Evolutionary conservation across 1,140 invertebrate genomes (phyloP).

Genomic region (Phymastichus coffea): DNA sequence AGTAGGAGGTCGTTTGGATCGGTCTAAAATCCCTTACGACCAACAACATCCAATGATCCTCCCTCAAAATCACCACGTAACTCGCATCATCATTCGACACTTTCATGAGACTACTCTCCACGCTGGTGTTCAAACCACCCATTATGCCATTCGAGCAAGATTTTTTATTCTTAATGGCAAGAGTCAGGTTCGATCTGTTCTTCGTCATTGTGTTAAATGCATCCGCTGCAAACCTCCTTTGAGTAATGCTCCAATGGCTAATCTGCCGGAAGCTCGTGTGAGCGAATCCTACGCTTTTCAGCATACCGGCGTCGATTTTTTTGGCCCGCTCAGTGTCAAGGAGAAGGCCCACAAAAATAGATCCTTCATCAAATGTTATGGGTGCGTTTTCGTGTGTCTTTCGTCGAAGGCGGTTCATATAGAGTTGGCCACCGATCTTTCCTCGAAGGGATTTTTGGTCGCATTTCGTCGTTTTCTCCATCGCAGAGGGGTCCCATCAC

Average conservation of each 20-base stretch:
- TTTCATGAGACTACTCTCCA: too few relatives aligned
- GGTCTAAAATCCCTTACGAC: conserved; percentile 32
- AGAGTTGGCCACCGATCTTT: conserved; percentile 37
- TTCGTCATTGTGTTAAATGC: conserved; percentile 27
- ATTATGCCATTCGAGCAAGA: too few relatives aligned
- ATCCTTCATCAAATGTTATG: conserved; percentile 24
- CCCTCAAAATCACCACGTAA: conserved; percentile 26
- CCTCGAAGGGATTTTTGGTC: conserved; percentile 35
- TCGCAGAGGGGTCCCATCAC: conserved; percentile 27
- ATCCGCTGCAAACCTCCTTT: conserved; percentile 4
- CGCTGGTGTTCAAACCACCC: too few relatives aligned
- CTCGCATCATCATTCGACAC: conserved; percentile 17
- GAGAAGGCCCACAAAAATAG: too few relatives aligned
- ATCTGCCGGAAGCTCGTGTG: conserved; percentile 13
- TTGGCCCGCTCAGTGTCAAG: conserved; percentile 18
- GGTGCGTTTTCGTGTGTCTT: conserved; percentile 23
- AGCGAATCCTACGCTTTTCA: background rate
- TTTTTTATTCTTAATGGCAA: conserved; percentile 8
- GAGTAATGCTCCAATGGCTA: conserved; percentile 28
- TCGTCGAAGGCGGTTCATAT: conserved; percentile 37
- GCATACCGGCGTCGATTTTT: conserved; percentile 5
- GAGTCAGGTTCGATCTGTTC: conserved; percentile 29
- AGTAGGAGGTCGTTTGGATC: conserved; percentile 44
- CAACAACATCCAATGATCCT: conserved; percentile 46
- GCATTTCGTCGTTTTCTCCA: conserved; percentile 35